These are phyloP conservation scores for Melieria picta DNA, from an alignment of 2,888 invertebrate genomes.

Conservation along the genomic window DNA sequence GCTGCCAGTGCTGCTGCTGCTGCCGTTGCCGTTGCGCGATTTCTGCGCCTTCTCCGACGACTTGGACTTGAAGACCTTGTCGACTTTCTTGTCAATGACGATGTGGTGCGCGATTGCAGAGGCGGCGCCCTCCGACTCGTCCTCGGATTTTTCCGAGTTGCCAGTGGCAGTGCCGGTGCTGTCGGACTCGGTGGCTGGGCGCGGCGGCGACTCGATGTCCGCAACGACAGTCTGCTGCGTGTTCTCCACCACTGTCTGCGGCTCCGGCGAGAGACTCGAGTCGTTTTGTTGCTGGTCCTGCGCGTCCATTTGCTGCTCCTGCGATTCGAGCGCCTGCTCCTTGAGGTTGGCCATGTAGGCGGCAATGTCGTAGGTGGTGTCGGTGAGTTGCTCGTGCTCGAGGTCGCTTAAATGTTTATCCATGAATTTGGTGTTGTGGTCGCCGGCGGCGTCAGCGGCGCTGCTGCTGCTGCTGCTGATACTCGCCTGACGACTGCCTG, in stretches of 20 bases:
- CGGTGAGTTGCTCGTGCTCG: constrained; percentile 62
- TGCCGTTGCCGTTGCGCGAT: constrained; percentile 39
- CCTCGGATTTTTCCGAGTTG: constrained; percentile 63
- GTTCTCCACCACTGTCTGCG: constrained; percentile 64
- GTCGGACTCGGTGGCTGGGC: constrained; percentile 58
- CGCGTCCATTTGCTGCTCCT: constrained; percentile 52
- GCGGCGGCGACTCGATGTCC: constrained; percentile 61
- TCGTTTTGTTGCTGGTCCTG: constrained; percentile 63
- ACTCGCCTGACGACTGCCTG: constrained; percentile 37
- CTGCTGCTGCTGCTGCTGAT: constrained; percentile 44
- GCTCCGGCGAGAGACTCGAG: constrained; percentile 64
- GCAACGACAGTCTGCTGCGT: constrained; percentile 60
- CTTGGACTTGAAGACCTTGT: constrained; percentile 65
- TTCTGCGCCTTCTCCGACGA: constrained; percentile 46
- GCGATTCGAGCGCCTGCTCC: constrained; percentile 62
- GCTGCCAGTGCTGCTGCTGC: constrained; percentile 46
- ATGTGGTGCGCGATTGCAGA: constrained; percentile 53
- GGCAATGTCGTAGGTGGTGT: constrained; percentile 64
- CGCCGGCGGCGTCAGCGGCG: constrained; percentile 46
- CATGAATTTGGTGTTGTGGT: constrained; percentile 59
- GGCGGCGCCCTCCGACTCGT: constrained; percentile 59
- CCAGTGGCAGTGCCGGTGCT: constrained; percentile 57
- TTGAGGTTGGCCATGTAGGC: constrained; percentile 66
- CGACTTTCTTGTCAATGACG: constrained; percentile 65
- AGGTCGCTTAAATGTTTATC: constrained; percentile 66